Conservation (phyloP, 2,888 invertebrate genomes). For the Spialia ferax region DNA sequence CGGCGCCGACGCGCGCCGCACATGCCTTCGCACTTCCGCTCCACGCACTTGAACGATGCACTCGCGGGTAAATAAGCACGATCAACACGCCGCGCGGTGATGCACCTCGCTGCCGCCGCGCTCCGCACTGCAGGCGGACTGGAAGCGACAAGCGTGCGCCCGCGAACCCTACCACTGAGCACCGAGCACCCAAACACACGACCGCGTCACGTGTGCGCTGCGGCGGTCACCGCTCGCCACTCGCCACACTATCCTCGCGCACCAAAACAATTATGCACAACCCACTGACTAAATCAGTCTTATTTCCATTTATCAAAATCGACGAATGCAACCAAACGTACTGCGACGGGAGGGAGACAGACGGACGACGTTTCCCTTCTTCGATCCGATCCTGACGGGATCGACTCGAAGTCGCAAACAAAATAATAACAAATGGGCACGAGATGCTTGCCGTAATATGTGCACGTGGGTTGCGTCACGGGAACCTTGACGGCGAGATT, state of each 20-base stretch:
- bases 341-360: conserved; percentile 68
- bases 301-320: conserved; percentile 65
- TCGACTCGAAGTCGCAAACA: conserved; percentile 89
- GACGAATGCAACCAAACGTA: conserved; percentile 57
- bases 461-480: conserved; percentile 86
- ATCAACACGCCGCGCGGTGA: conserved; percentile 80
- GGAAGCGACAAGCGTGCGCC: conserved; percentile 68
- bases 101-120: conserved; percentile 74
- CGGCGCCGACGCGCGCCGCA: conserved; percentile 78
- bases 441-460: conserved; percentile 81
- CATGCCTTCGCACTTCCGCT: conserved; percentile 84
- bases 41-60: conserved; percentile 78
- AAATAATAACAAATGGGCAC: conserved; percentile 92
- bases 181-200: conserved; percentile 76
- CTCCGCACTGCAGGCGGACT: conserved; percentile 79
- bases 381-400: conserved; percentile 72
- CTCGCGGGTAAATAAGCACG: conserved; percentile 84
- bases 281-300: conserved; percentile 60
- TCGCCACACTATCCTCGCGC: conserved; percentile 67
- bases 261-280: conserved; percentile 70
- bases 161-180: conserved; percentile 71
- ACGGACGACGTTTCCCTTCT: conserved; percentile 74
- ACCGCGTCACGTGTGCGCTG: conserved; percentile 77
- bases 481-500: conserved; percentile 50
- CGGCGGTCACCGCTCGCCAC: conserved; percentile 61